Percentiles rank a stretch among this genome's conserved stretches.
Conservation (phyloP, 1,140 invertebrate genomes). For the Rhyacophila brunnea region DNA sequence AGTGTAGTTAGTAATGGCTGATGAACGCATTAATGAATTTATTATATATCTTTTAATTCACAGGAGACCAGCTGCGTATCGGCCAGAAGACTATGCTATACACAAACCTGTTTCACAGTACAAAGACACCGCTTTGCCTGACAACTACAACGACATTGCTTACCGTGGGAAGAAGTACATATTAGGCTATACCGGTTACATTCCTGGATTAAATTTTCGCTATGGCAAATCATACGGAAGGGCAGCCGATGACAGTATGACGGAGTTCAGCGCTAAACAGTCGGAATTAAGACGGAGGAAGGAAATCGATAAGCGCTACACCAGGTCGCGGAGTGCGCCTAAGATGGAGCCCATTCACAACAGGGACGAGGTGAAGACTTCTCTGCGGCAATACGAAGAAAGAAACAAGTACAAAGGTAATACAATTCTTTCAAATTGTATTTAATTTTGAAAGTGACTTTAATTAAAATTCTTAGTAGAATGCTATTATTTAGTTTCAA, state of each 20-base stretch:
- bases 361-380: conserved; percentile 53
- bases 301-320: conserved; percentile 52
- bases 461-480: too few relatives aligned
- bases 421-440: conserved; percentile 10
- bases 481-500: too few relatives aligned
- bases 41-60: too few relatives aligned
- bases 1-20: too few relatives aligned
- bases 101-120: conserved; percentile 35
- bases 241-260: conserved; percentile 67
- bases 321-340: conserved; percentile 52
- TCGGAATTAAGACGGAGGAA: conserved; percentile 53
- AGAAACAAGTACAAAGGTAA: conserved; percentile 57
- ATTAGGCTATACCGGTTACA: conserved; percentile 65
- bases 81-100: conserved; percentile 31
- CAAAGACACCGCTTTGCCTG: conserved; percentile 45
- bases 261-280: conserved; percentile 61
- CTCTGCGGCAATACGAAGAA: conserved; percentile 50
- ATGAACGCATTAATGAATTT: too few relatives aligned
- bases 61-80: conserved; percentile 44
- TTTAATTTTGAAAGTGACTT: too few relatives aligned
- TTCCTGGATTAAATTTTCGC: conserved; percentile 53
- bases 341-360: conserved; percentile 56
- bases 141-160: conserved; percentile 45
- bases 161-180: conserved; percentile 59
- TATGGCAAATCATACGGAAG: conserved; percentile 69